Evolutionary conservation across 2,113 vertebrate species (phyloP).

Genomic region (Synodontis membranacea): DNA sequence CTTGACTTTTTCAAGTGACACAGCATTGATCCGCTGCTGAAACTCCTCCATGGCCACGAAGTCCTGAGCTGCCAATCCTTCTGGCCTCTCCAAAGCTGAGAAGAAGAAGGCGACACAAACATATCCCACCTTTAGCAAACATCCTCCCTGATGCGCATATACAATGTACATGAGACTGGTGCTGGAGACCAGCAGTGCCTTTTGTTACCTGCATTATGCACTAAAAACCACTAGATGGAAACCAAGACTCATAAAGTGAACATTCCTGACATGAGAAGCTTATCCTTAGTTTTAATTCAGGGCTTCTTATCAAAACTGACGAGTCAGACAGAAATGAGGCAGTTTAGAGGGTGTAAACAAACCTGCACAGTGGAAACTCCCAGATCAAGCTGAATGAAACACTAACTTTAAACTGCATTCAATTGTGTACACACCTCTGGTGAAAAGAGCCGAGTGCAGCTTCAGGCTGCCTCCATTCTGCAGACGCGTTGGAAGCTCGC

Average conservation of each 20-base stretch:
- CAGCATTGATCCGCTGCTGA: slow-evolving; percentile 86
- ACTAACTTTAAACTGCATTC: too few species aligned
- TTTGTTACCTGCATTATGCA: slow-evolving; percentile 5
- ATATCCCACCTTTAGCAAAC: background rate
- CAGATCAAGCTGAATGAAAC: background rate
- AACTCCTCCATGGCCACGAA: slow-evolving; percentile 78
- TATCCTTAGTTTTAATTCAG: background rate
- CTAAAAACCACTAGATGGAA: slow-evolving; percentile 54
- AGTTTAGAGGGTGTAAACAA: background rate
- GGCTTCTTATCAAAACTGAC: background rate
- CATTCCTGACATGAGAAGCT: background rate
- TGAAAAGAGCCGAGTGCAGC: slow-evolving; percentile 90
- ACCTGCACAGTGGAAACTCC: background rate
- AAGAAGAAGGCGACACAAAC: slow-evolving; percentile 11
- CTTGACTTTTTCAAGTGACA: slow-evolving; percentile 92
- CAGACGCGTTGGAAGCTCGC: slow-evolving; percentile 87
- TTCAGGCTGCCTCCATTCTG: slow-evolving; percentile 90
- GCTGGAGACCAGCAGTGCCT: background rate
- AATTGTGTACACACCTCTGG: slow-evolving; percentile 76
- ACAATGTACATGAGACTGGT: background rate
- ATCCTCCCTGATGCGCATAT: background rate
- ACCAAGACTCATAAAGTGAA: background rate
- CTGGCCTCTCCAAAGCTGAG: slow-evolving; percentile 84
- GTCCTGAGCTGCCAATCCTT: slow-evolving; percentile 76
- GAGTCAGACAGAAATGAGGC: background rate